Evolutionary conservation across 2,797 vertebrate species (phyloP), one percentile per base, ranked within the genome.

Genomic region (Chaenodraco wilsoni): DNA sequence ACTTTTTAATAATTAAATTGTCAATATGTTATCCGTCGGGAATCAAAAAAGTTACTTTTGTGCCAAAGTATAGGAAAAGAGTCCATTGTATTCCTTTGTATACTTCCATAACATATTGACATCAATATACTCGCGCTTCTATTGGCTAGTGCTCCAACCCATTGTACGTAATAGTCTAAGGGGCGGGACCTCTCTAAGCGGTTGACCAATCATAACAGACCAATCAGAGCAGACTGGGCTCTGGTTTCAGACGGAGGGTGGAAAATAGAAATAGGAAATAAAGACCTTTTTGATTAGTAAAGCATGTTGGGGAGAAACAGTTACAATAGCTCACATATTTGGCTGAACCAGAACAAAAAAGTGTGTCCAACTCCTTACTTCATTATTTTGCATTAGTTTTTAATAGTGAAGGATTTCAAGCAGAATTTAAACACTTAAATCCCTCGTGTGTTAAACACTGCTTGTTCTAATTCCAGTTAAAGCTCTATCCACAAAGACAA

Each of bases 401-500:
- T 14, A 16, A 7, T 1, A 55, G 43, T 8, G 10, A 45, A n/a
- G 6, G 21, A 64, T 45, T 65, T 68, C 52, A 4, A 60, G 51
- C 5, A 15, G 17, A 51, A 65, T 48, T 16, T n/a, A 13, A 13
- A 17, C 55, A 59, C 13, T 8, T 15, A 17, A 63, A 48, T 49
- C 31, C 44, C 10, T 16, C 5, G 15, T 60, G 45, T 72, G 48
- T 57, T 41, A 27, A 40, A 16, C 10, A 19, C 12, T 50, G 27
- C 11, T 21, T 66, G 57, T 63, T 76, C 43, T 54, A 43, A 55
- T 72, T 67, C 14, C 23, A 48, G 27, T 31, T 11, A 3, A 4
- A 74, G 4, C 51, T 58, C 16, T 9, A 23, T 31, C 31, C 8
- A 55, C 51, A 67, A 79, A 69, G 65, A 82, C 68, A 72, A 74